Conservation (phyloP, 2,888 invertebrate genomes). For the Sinopyrophorus schimmeli region DNA sequence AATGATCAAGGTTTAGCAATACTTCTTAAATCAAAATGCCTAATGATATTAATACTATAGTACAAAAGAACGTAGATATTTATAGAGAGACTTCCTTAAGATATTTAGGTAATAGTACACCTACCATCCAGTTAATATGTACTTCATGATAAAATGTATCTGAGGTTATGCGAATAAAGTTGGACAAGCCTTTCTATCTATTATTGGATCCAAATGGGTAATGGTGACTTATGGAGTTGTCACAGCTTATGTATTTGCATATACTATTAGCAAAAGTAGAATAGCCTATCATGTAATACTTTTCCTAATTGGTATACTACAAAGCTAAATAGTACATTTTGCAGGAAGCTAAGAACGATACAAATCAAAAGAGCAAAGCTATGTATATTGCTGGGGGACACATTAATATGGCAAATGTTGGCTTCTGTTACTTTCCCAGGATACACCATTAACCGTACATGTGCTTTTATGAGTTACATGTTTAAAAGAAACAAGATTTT, state of each 20-base stretch:
- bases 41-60: too few relatives aligned
- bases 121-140: too few relatives aligned
- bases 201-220: constrained; percentile 74
- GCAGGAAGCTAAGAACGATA: too few relatives aligned
- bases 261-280: constrained; percentile 77
- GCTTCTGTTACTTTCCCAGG: constrained; percentile 92
- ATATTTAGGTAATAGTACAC: constrained; percentile 81
- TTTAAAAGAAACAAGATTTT: constrained; percentile 53
- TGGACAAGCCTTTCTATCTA: constrained; percentile 88
- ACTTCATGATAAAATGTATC: too few relatives aligned
- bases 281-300: constrained; percentile 64
- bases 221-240: constrained; percentile 78
- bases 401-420: constrained; percentile 88
- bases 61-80: constrained; percentile 64
- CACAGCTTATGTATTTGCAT: constrained; percentile 82
- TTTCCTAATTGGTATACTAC: too few relatives aligned
- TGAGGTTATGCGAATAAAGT: constrained; percentile 98
- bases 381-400: too few relatives aligned
- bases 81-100: constrained; percentile 83
- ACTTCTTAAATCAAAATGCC: too few relatives aligned
- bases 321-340: too few relatives aligned
- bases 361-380: too few relatives aligned
- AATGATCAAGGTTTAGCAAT: too few relatives aligned
- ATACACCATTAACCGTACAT: constrained; percentile 86
- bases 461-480: constrained; percentile 59